These are phyloP conservation scores for Hydrotaea diabolus DNA, from an alignment of 2,888 invertebrate genomes.

Conservation along the genomic window DNA sequence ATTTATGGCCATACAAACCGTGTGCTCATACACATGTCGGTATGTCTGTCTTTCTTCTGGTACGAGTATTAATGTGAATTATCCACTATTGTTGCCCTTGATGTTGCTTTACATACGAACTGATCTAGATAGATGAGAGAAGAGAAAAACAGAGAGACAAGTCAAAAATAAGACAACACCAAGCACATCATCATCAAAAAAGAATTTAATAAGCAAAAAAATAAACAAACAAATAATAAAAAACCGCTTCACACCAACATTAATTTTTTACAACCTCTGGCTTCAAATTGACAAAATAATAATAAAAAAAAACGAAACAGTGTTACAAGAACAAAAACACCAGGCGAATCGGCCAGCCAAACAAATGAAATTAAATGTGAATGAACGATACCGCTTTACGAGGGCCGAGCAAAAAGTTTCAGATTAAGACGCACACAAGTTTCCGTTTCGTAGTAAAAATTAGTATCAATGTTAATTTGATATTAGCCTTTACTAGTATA, in stretches of 20 bases:
- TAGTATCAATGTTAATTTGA: too few species aligned
- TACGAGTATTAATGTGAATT: slow-evolving; percentile 48
- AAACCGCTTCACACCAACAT: slow-evolving; percentile 53
- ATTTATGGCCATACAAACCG: slow-evolving; percentile 37
- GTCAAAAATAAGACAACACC: slow-evolving; percentile 37
- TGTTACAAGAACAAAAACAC: slow-evolving; percentile 34
- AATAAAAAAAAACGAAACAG: slow-evolving; percentile 37
- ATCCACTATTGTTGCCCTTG: slow-evolving; percentile 21
- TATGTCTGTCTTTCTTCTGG: background rate
- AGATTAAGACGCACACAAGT: too few species aligned
- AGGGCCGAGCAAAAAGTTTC: background rate
- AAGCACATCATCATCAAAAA: slow-evolving; percentile 53
- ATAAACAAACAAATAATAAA: slow-evolving; percentile 56
- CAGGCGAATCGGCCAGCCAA: background rate
- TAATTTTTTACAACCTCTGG: slow-evolving; percentile 58
- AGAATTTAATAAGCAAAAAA: slow-evolving; percentile 49
- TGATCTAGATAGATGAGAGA: slow-evolving; percentile 21
- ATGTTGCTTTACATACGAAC: slow-evolving; percentile 4
- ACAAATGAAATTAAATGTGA: slow-evolving; percentile 4
- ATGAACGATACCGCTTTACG: background rate
- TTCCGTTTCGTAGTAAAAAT: too few species aligned
- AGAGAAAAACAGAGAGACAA: slow-evolving; percentile 18
- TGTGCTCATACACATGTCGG: background rate
- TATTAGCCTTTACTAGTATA: too few species aligned
- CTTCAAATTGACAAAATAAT: slow-evolving; percentile 54